Evolutionary conservation across 2,797 vertebrate genomes (phyloP).

Genomic region (Enteromius paludinosus): DNA sequence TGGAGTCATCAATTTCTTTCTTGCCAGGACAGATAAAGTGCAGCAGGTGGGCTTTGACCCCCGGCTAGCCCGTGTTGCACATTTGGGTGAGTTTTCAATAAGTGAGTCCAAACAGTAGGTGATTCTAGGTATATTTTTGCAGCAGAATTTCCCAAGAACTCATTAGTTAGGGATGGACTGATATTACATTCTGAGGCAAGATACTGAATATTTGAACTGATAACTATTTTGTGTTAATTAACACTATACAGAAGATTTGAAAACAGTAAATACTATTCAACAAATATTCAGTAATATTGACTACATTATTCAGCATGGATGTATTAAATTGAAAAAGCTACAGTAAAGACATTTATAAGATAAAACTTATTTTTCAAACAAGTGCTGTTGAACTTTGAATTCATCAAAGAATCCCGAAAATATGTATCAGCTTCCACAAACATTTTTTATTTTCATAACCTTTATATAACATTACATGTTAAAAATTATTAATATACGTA

Average conservation of each 20-base stretch:
- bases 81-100: slow-evolving; percentile 84
- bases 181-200: not conserved
- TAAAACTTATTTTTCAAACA: not conserved
- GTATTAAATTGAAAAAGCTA: no score
- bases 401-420: not conserved
- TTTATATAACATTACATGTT: no score
- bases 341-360: no score
- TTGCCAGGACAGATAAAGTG: slow-evolving; percentile 91
- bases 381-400: not conserved
- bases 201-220: not conserved
- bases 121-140: not conserved
- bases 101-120: not conserved
- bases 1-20: slow-evolving; percentile 94
- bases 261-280: no score
- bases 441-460: no score
- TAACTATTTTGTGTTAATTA: not conserved
- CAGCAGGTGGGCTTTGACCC: slow-evolving; percentile 93
- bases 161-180: not conserved
- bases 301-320: no score
- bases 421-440: no score
- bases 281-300: no score
- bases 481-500: no score
- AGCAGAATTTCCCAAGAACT: not conserved
- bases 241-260: no score
- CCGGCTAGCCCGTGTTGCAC: slow-evolving; percentile 84